Evolutionary conservation across 2,888 invertebrate species (phyloP).

Genomic region (Parnassius mnemosyne): DNA sequence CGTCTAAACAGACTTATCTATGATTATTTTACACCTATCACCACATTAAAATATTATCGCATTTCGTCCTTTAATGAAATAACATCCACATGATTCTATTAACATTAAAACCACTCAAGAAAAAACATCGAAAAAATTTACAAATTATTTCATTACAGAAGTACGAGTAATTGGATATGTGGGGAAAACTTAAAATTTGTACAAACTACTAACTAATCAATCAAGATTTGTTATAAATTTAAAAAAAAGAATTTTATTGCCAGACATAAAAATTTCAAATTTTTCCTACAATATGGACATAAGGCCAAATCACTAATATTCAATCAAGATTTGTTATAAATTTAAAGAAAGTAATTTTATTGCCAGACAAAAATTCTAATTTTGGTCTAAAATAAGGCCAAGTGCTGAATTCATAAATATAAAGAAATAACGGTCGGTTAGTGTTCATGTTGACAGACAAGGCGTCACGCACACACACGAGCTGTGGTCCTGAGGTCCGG

Average conservation of each 20-base stretch:
- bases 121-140: background rate
- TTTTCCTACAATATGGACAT: too few relatives aligned
- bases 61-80: background rate
- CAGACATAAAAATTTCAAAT: too few relatives aligned
- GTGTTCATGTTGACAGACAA: background rate
- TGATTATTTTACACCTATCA: background rate
- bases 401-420: background rate
- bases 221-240: too few relatives aligned
- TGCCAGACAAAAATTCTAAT: too few relatives aligned
- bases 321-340: too few relatives aligned
- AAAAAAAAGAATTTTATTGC: too few relatives aligned
- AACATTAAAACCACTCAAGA: background rate
- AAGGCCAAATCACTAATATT: too few relatives aligned
- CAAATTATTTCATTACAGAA: background rate
- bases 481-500: background rate
- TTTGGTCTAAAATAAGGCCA: too few relatives aligned
- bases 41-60: conserved; percentile 1
- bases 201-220: background rate
- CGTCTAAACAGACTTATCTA: conserved; percentile 1
- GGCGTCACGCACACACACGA: background rate
- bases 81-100: background rate
- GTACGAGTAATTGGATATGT: background rate
- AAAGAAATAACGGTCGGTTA: background rate
- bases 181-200: background rate
- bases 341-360: too few relatives aligned